A percentile compares a stretch with the other conserved stretches of the same genome.
Conservation (phyloP, 2,888 invertebrate species). For the Bembecia ichneumoniformis region DNA sequence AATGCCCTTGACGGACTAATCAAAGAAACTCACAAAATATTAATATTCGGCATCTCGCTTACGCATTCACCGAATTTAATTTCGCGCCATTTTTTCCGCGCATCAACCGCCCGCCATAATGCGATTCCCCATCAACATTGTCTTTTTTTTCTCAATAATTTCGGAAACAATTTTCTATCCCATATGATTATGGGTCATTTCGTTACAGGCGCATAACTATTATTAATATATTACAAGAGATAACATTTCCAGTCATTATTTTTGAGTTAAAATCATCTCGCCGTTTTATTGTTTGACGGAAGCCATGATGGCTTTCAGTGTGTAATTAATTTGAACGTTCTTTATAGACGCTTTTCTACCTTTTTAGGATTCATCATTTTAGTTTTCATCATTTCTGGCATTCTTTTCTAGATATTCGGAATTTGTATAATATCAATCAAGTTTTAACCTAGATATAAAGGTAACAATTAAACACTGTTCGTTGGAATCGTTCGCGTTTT, state of each 20-base stretch:
- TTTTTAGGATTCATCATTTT: too few relatives aligned
- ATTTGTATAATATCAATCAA: too few relatives aligned
- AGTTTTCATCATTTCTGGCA: too few relatives aligned
- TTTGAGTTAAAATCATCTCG: slow-evolving; percentile 26
- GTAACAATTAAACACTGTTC: too few relatives aligned
- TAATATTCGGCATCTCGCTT: slow-evolving; percentile 25
- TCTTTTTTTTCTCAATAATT: slow-evolving; percentile 41
- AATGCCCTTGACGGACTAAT: slow-evolving; percentile 23
- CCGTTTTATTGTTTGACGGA: slow-evolving; percentile 12
- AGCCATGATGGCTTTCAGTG: slow-evolving; percentile 9
- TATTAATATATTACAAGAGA: slow-evolving; percentile 60
- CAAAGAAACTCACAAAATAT: slow-evolving; percentile 45
- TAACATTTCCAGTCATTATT: slow-evolving; percentile 32
- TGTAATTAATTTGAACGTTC: slow-evolving; percentile 21
- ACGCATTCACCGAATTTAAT: slow-evolving; percentile 36
- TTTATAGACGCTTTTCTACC: not conserved
- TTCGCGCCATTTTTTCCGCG: slow-evolving; percentile 50
- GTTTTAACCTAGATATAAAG: too few relatives aligned
- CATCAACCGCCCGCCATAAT: slow-evolving; percentile 45
- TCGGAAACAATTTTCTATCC: slow-evolving; percentile 68
- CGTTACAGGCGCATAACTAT: slow-evolving; percentile 54
- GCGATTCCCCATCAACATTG: slow-evolving; percentile 55
- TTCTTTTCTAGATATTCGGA: too few relatives aligned
- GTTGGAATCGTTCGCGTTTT: too few relatives aligned
- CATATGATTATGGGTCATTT: slow-evolving; percentile 66